Base-by-base conservation (phyloP, 1,140 invertebrate species). In the Drosophila carrolli region DNA sequence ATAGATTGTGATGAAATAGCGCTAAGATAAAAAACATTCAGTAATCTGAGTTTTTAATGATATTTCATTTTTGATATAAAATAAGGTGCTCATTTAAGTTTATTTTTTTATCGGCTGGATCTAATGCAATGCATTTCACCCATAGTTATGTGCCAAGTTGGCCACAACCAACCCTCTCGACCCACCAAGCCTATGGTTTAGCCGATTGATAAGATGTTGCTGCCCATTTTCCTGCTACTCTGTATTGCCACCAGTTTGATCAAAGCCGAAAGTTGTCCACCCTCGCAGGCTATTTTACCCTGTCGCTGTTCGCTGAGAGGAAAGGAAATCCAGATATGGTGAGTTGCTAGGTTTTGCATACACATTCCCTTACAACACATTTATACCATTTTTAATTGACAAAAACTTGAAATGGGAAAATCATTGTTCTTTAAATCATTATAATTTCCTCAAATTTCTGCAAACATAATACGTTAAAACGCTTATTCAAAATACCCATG, bases 301-400 rank as follows among this genome's bases (percentile, higher is more conserved):
- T 94, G 93, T 77, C 83, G 93, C 41, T 94, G 93, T 78, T 90
- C 93, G 10, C 79, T 93, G 29, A 75, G 92, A 11, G 92, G 84
- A 60, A 92, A 92, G 43, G 93, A 93, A 73, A 93, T 94, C 48
- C 93, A 94, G 89, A 93, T 94, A 77, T 94, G 93, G 93, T 94
- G 77, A 66, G 58, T 53, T 14, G 9, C 6, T 8, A 7, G 0
- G 1, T 32, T 32, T 32, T 32, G 5, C 7, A 4, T 4, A 23
- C 19, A 19, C 19, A 19, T 19, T 19, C 19, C 19, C 19, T 19
- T 23, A 23, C 23, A 23, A 23, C 23, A 23, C 23, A 23, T 23
- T 23, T 23, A 23, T 23, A 23, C 2, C 23, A 23, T 23, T 23
- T 23, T 23, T 23, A 23, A 23, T 23, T 4, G 23, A 23, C 23